Evolutionary conservation across 2,797 vertebrate species (phyloP).

Genomic region (Gymnothorax javanicus): DNA sequence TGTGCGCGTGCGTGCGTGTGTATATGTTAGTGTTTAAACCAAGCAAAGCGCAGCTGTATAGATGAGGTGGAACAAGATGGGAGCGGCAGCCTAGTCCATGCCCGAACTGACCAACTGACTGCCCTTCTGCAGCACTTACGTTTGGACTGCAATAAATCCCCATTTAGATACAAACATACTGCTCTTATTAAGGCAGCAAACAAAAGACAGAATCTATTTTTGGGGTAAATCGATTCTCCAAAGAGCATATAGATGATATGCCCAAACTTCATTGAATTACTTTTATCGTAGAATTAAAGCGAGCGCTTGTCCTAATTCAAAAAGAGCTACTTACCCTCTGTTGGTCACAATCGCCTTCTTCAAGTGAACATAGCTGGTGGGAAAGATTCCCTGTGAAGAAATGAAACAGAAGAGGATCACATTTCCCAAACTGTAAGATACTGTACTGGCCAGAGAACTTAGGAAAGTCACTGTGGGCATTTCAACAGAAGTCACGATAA

Average conservation of each 20-base stretch:
- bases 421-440: slow-evolving; percentile 4
- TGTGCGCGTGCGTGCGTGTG: neutral
- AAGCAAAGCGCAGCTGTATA: neutral
- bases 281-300: slow-evolving; percentile 3
- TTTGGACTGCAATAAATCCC: slow-evolving; percentile 23
- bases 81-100: neutral
- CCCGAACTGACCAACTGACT: neutral
- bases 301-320: slow-evolving; percentile 28
- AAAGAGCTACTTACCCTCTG: slow-evolving; percentile 83
- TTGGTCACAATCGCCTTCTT: slow-evolving; percentile 97
- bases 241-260: slow-evolving; percentile 29
- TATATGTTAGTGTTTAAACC: neutral
- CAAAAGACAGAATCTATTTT: slow-evolving; percentile 10
- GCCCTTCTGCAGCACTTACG: neutral
- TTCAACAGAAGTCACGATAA: neutral
- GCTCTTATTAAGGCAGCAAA: neutral
- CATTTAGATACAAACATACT: slow-evolving; percentile 9
- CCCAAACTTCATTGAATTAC: neutral
- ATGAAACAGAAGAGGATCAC: slow-evolving; percentile 41
- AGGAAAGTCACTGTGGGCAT: slow-evolving; percentile 1
- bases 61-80: neutral
- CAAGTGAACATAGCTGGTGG: slow-evolving; percentile 92
- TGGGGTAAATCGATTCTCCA: neutral
- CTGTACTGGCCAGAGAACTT: neutral
- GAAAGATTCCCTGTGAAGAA: slow-evolving; percentile 92